Base-by-base conservation (phyloP, 2,888 invertebrate genomes). In the Orthosia incerta region DNA sequence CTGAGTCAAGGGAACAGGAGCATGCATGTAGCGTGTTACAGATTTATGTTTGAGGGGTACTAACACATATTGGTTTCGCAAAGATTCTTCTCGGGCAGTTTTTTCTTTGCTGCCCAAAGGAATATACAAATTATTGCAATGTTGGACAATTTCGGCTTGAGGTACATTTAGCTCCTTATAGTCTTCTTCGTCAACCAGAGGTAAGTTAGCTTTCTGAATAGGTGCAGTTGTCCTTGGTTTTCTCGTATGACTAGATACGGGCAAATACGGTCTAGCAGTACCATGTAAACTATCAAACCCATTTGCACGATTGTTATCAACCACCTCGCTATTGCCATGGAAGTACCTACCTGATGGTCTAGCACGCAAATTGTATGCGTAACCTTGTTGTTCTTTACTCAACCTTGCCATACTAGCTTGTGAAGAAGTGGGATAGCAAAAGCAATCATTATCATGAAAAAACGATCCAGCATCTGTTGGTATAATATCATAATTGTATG, bases 351-450 rank as follows among this genome's bases (percentile, higher is more conserved):
- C 71, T 11, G 69, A 2, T 45, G 83, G 59, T 18, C 59, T 74
- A 11, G 63, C 9, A 3, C 39, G 68, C 72, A 75, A 80, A 9
- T 85, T 76, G 4, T 70, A 31, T 23, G 23, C 66, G 66, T 71
- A 74, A 23, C 74, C 70, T 70, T 77, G 59, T 74, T 71, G 82
- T 74, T 90, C 89, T 71, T 77, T 89, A 61, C 90, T 86, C 23
- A 91, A 69, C 79, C 87, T 87, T 51, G 84, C 80, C 1, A 89
- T 62, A 26, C 88, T 89, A 16, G 88, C 90, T 86, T 91, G 89
- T 3, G 94, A 91, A 4, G 91, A 88, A 53, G 89, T 93, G 0
- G 92, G 92, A 87, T 89, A 93, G 70, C 90, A 91, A 69, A 80
- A 80, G 4, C 81, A 73, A 59, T 89, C 79, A 56, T 81, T 87